Evolutionary conservation across 2,888 invertebrate species (phyloP), one percentile per base, ranked within the genome.

Genomic region (Caenorhabditis sp.): DNA sequence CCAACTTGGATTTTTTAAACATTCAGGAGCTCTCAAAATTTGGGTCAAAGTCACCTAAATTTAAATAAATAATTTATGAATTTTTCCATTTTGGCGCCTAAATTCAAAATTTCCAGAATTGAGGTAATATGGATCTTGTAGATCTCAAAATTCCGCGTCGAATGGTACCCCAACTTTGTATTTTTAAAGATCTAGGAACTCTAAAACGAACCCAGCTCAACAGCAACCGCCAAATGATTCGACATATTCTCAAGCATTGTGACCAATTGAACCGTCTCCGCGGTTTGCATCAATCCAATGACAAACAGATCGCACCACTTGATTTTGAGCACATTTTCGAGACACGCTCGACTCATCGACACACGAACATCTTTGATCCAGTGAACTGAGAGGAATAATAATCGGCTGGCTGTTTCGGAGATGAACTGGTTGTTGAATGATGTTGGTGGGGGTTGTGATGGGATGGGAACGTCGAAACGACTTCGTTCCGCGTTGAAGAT

Each of bases 261-360:
- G 1, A 31, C n/a, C 37, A 82, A 58, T 14, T 71, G 63, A 95
- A 90, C 69, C 27, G 92, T 92, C 66, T 92, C 91, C 0, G 93
- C 91, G 87, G 93, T 93, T 89, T 95, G 95, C 14, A 94, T 93
- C 77, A 97, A 90, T 0, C 95, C 95, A 37, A 97, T 91, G 1
- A 93, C 92, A 88, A 97, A 94, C 72, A 97, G 88, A 87, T 95
- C 94, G 69, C 94, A 92, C 97, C 97, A 97, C 84, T 94, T 93
- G 65, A 92, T 92, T 87, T 93, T 93, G 76, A 97, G 91, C 51
- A 97, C 89, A 0, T 92, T 91, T 81, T 93, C 93, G 90, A 96
- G 95, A 63, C 76, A 72, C 10, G 93, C 91, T 76, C 92, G 91
- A 69, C 73, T 72, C n/a, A 79, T 58, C 17, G 97, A 97, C 21